Percentiles rank a stretch among this genome's conserved stretches.
Conservation (phyloP, 2,797 vertebrate species). For the Phrynocephalus vlangalii region DNA sequence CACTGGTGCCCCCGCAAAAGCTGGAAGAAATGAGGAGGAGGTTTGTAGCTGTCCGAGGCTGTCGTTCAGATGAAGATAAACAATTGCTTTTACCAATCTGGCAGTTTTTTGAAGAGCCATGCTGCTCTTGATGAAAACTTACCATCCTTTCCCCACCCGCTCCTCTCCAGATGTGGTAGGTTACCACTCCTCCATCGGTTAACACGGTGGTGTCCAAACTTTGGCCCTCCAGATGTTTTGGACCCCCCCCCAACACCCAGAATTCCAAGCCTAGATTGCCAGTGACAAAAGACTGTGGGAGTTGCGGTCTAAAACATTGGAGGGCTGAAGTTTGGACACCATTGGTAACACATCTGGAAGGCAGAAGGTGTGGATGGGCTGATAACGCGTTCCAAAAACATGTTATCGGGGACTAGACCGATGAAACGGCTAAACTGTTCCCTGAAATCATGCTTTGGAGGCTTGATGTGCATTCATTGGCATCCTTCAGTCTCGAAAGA, state of each 20-base stretch:
- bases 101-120: neutral
- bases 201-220: too few relatives aligned
- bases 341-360: neutral
- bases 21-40: conserved; percentile 92
- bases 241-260: too few relatives aligned
- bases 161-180: neutral
- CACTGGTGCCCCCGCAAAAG: conserved; percentile 86
- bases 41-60: conserved; percentile 65
- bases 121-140: neutral
- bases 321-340: neutral
- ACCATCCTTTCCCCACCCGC: neutral
- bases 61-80: conserved; percentile 5
- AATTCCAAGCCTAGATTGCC: too few relatives aligned
- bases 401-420: neutral
- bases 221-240: too few relatives aligned
- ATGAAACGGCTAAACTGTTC: too few relatives aligned
- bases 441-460: neutral
- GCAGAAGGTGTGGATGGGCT: neutral
- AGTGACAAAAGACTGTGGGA: too few relatives aligned
- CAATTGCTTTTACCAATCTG: neutral
- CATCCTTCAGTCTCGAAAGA: too few relatives aligned
- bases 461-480: neutral
- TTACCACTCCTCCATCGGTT: too few relatives aligned
- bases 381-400: neutral
- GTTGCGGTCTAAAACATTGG: too few relatives aligned